Evolutionary conservation across 1,140 invertebrate species (phyloP).

Genomic region (Manduca sexta): DNA sequence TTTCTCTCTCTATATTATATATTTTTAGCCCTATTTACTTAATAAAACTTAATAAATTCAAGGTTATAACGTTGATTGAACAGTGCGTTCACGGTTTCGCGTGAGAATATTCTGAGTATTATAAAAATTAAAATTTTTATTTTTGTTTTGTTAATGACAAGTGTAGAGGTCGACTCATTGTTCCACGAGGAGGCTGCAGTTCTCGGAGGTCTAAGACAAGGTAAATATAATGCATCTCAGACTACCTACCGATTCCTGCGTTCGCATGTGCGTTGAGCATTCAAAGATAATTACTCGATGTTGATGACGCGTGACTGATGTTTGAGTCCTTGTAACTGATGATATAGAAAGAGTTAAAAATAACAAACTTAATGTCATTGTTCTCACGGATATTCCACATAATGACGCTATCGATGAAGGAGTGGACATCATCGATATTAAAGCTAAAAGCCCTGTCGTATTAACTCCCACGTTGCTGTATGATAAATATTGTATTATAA

Average conservation of each 20-base stretch:
- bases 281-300: constrained; percentile 44
- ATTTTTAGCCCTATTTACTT: neutral
- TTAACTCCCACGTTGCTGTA: constrained; percentile 16
- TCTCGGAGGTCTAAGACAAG: constrained; percentile 56
- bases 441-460: constrained; percentile 16
- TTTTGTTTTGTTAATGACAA: constrained; percentile 54
- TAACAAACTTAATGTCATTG: constrained; percentile 16
- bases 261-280: constrained; percentile 15
- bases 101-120: constrained; percentile 55
- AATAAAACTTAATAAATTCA: constrained; percentile 27
- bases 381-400: constrained; percentile 20
- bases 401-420: constrained; percentile 12
- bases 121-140: constrained; percentile 51
- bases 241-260: neutral
- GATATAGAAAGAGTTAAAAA: constrained; percentile 25
- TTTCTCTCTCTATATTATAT: neutral
- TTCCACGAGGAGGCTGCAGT: constrained; percentile 30
- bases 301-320: constrained; percentile 48
- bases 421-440: constrained; percentile 6
- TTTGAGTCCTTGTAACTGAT: constrained; percentile 38
- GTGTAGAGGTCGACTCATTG: constrained; percentile 57
- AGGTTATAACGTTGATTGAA: constrained; percentile 35
- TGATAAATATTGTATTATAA: constrained; percentile 33
- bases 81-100: constrained; percentile 32
- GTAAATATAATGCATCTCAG: constrained; percentile 39